phyloP scores from a whole-genome alignment of 1,140 invertebrate genomes.

The Paralvinella palmiformis region DNA sequence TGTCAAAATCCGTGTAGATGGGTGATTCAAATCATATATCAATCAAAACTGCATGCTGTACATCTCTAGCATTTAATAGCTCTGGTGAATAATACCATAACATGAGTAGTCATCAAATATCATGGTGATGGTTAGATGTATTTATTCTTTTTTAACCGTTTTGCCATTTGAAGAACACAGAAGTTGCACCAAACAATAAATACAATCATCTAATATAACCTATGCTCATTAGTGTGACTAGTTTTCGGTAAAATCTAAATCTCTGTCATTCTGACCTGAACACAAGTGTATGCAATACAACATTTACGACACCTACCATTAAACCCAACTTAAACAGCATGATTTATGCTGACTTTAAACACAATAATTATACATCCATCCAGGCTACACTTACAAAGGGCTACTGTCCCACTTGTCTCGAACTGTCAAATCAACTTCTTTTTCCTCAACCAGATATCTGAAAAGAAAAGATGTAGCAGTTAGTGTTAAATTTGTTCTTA shows the following conservation, averaged over 20 bases:
- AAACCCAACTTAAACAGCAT: not conserved
- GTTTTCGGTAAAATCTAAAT: not conserved
- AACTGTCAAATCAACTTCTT: slow-evolving; percentile 54
- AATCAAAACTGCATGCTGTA: too few species aligned
- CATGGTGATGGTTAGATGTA: too few species aligned
- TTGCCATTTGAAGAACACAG: too few species aligned
- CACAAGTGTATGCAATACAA: not conserved
- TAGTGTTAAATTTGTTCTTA: too few species aligned
- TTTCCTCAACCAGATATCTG: slow-evolving; percentile 54
- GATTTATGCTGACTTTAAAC: not conserved
- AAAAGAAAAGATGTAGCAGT: too few species aligned
- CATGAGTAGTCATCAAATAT: too few species aligned
- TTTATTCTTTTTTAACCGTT: too few species aligned
- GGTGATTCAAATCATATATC: too few species aligned
- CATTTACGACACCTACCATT: not conserved
- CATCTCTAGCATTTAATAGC: too few species aligned
- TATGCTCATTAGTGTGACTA: not conserved
- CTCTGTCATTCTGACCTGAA: not conserved
- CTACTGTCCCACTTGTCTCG: slow-evolving; percentile 57
- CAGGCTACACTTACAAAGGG: slow-evolving; percentile 49
- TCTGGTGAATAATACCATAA: too few species aligned
- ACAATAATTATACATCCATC: not conserved
- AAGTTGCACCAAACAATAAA: too few species aligned
- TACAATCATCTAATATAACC: not conserved
- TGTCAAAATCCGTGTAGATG: too few species aligned